These are phyloP conservation scores for Deilephila porcellus DNA, from an alignment of 2,888 invertebrate species.

Conservation along the genomic window DNA sequence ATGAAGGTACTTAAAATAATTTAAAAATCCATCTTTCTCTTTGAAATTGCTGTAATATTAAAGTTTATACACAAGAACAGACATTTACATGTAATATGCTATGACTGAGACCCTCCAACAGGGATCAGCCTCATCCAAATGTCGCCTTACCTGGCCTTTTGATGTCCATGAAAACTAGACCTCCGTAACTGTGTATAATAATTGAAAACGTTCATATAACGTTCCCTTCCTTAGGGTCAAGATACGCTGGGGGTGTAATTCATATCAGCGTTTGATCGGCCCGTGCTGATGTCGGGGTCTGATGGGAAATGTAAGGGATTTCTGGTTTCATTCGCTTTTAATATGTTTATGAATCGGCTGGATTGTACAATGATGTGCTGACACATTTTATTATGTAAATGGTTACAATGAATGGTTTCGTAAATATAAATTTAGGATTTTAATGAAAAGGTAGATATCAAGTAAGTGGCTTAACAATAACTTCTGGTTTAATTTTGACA, in stretches of 20 bases:
- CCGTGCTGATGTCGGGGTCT: constrained; percentile 51
- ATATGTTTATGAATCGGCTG: constrained; percentile 12
- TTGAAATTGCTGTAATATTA: not conserved
- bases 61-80: constrained; percentile 1
- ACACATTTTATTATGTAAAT: not conserved
- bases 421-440: not conserved
- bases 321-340: constrained; percentile 49
- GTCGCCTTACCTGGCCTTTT: constrained; percentile 64
- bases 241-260: constrained; percentile 49
- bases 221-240: constrained; percentile 35
- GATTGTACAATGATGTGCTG: constrained; percentile 6
- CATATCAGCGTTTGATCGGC: constrained; percentile 52
- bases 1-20: not conserved
- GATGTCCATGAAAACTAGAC: constrained; percentile 48
- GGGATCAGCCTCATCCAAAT: constrained; percentile 66
- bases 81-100: constrained; percentile 47
- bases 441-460: too few species aligned
- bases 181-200: constrained; percentile 31
- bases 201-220: constrained; percentile 16
- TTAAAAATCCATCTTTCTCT: not conserved
- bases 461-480: too few species aligned
- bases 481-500: not conserved
- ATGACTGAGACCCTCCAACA: constrained; percentile 46
- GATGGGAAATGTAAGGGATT: constrained; percentile 55
- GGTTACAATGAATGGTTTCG: not conserved